Evolutionary conservation across 2,113 vertebrate genomes (phyloP).

Genomic region (Lates calcarifer): DNA sequence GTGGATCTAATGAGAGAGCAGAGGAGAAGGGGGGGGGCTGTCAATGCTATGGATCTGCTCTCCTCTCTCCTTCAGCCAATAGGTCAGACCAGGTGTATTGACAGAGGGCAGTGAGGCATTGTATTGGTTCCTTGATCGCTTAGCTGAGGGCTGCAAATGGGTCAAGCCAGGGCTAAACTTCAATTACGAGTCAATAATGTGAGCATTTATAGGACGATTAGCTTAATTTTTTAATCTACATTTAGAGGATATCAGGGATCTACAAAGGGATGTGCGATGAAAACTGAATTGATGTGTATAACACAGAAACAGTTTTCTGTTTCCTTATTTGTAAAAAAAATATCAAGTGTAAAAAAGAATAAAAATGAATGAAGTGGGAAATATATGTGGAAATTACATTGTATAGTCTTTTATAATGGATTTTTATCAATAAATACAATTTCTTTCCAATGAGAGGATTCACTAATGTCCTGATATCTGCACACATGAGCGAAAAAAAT

Average conservation of each 20-base stretch:
- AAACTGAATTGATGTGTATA: background rate
- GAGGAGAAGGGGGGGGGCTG: conserved; percentile 48
- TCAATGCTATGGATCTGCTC: conserved; percentile 73
- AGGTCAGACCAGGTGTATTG: conserved; percentile 74
- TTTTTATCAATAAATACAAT: conserved; percentile 63
- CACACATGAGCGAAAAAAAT: conserved; percentile 26
- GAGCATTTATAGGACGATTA: conserved; percentile 48
- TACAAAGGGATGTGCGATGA: background rate
- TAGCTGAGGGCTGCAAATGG: conserved; percentile 56
- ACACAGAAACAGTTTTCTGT: background rate
- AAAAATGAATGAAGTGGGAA: conserved; percentile 30
- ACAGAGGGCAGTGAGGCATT: conserved; percentile 57
- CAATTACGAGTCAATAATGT: conserved; percentile 65
- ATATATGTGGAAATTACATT: conserved; percentile 8
- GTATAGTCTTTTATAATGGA: conserved; percentile 30
- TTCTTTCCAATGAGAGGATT: conserved; percentile 17
- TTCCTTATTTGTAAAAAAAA: conserved; percentile 31
- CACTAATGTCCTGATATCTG: conserved; percentile 40
- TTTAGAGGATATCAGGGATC: conserved; percentile 4
- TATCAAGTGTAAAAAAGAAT: background rate
- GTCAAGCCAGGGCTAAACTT: conserved; percentile 66
- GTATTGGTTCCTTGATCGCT: conserved; percentile 73
- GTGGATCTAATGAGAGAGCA: conserved; percentile 78
- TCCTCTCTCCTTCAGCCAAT: conserved; percentile 60
- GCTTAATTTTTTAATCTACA: conserved; percentile 20